A percentile compares a stretch with the other conserved stretches of the same genome.
Conservation (phyloP, 2,797 vertebrate species). For the Eospalax fontanierii region DNA sequence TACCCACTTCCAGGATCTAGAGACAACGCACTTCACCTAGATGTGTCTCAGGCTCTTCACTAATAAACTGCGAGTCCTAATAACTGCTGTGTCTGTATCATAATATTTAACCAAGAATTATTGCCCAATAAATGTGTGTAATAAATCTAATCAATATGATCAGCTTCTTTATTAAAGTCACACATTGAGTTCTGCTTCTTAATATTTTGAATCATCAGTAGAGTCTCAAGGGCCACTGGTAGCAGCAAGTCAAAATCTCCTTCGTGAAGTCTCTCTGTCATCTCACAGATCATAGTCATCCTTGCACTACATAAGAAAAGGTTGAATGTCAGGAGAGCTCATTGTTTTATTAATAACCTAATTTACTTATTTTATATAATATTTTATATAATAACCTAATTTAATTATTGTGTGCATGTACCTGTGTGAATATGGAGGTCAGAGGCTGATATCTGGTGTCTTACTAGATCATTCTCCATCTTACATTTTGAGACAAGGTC, state of each 20-base stretch:
- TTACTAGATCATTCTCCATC: not conserved
- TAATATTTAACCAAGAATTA: not conserved
- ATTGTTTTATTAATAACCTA: not conserved
- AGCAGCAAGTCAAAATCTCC: not conserved
- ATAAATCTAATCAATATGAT: not conserved
- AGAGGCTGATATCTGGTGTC: not conserved
- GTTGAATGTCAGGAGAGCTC: not conserved
- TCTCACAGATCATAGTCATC: not conserved
- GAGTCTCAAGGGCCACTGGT: not conserved
- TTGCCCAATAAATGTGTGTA: not conserved
- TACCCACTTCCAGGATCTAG: not conserved
- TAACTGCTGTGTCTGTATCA: not conserved
- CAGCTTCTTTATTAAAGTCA: not conserved
- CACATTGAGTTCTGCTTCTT: not conserved
- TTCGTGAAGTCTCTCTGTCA: not conserved
- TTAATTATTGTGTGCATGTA: too few species aligned
- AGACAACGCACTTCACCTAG: not conserved
- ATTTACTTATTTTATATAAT: too few species aligned
- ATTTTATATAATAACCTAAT: too few species aligned
- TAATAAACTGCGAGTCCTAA: not conserved
- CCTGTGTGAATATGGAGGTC: not conserved
- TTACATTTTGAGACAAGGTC: not conserved
- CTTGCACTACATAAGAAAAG: not conserved
- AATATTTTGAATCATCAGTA: conserved; percentile 7
- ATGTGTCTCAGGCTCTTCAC: conserved; percentile 12